A percentile compares a stretch with the other conserved stretches of the same genome.
phyloP scores from a whole-genome alignment of 2,113 vertebrate species.

The Thunnus maccoyii region DNA sequence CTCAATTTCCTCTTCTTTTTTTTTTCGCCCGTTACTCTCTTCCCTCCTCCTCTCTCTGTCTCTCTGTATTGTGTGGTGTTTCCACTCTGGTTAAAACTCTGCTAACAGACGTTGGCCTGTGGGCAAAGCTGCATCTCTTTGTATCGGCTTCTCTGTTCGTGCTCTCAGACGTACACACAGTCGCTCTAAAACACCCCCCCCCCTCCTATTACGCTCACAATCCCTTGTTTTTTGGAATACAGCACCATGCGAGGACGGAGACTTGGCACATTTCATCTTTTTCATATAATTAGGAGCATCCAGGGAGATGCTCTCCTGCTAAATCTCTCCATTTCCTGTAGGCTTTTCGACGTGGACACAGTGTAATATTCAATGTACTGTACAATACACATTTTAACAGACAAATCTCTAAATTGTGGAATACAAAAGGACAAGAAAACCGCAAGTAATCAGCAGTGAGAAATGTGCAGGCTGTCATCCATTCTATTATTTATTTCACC shows the following conservation, averaged over 20 bases:
- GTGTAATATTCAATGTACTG: conserved; percentile 29
- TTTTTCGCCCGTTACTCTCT: conserved; percentile 1
- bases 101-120: conserved; percentile 55
- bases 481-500: conserved; percentile 46
- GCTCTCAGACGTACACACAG: conserved; percentile 12
- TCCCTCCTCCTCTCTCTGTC: conserved; percentile 12
- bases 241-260: background rate
- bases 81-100: conserved; percentile 54
- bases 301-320: conserved; percentile 41
- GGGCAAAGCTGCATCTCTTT: conserved; percentile 55
- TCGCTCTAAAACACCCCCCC: conserved; percentile 17
- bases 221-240: conserved; percentile 12
- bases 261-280: conserved; percentile 40
- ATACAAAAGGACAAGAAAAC: conserved; percentile 43
- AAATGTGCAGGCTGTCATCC: conserved; percentile 17
- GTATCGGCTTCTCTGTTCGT: conserved; percentile 19
- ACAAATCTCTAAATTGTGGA: conserved; percentile 32
- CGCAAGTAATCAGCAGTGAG: conserved; percentile 23
- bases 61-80: conserved; percentile 47
- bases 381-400: conserved; percentile 27
- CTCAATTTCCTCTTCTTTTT: conserved; percentile 32
- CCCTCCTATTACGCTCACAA: background rate
- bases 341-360: conserved; percentile 33
- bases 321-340: conserved; percentile 47
- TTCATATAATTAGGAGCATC: conserved; percentile 49